Percentiles rank a stretch among this genome's conserved stretches.
phyloP scores from a whole-genome alignment of 2,888 invertebrate genomes.

The Trichopria drosophilae region DNA sequence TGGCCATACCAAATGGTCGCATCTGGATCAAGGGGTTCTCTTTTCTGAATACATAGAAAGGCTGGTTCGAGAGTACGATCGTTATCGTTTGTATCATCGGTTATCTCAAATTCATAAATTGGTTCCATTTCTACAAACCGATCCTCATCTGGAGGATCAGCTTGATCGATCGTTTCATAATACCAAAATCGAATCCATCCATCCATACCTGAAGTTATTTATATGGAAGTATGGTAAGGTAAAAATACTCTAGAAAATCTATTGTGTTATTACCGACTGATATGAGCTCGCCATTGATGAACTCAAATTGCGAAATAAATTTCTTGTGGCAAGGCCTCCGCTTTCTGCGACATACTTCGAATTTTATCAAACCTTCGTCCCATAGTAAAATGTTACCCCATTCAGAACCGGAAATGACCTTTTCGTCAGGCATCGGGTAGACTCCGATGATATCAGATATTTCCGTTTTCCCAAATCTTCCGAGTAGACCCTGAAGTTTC shows the following conservation, averaged over 20 bases:
- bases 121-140: conserved; percentile 82
- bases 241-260: background rate
- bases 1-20: conserved; percentile 72
- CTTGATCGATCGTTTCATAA: conserved; percentile 87
- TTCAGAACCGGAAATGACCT: conserved; percentile 83
- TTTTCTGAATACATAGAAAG: conserved; percentile 64
- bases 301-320: conserved; percentile 70
- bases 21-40: conserved; percentile 52
- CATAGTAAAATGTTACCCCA: conserved; percentile 92
- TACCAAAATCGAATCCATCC: conserved; percentile 85
- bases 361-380: conserved; percentile 86
- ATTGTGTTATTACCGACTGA: conserved; percentile 59
- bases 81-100: conserved; percentile 40
- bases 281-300: conserved; percentile 61
- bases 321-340: conserved; percentile 75
- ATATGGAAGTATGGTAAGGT: conserved; percentile 1
- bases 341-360: conserved; percentile 76
- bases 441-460: conserved; percentile 86
- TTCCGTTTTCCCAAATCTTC: conserved; percentile 89
- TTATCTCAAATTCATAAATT: conserved; percentile 71
- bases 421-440: conserved; percentile 85
- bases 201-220: conserved; percentile 64
- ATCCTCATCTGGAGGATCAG: conserved; percentile 81
- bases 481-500: conserved; percentile 85
- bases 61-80: no score